phyloP scores from a whole-genome alignment of 2,113 vertebrate species.

The Phalacrocorax carbo region DNA sequence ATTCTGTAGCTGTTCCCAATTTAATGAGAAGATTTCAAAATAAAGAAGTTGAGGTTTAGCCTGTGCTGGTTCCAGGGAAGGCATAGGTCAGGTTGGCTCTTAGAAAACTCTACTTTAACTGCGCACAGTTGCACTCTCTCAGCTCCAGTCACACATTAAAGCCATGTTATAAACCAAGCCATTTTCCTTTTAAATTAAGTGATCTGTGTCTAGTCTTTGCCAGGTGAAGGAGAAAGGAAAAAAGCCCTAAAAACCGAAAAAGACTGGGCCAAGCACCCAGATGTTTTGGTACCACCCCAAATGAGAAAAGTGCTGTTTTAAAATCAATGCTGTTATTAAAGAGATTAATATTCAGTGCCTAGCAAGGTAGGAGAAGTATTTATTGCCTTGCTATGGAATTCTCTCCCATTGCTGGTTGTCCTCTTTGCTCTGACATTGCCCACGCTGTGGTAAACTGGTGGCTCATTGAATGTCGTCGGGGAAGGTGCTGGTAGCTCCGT shows the following conservation, averaged over 20 bases:
- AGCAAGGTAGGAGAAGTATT: neutral
- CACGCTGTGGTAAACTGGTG: fast-evolving
- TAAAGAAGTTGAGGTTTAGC: neutral
- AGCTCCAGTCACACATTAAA: neutral
- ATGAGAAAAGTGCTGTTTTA: neutral
- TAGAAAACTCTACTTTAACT: neutral
- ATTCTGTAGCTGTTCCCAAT: neutral
- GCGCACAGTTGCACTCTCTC: no score
- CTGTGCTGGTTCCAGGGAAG: neutral
- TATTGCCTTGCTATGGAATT: neutral
- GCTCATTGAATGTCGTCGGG: fast-evolving
- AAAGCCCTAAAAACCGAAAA: neutral
- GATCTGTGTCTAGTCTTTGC: neutral
- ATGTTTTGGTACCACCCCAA: neutral
- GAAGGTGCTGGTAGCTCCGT: neutral
- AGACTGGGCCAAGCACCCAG: neutral
- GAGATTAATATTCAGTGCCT: neutral
- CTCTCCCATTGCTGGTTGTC: neutral
- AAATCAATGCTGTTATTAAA: neutral
- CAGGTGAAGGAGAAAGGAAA: neutral
- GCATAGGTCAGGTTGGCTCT: neutral
- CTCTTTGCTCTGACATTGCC: fast-evolving
- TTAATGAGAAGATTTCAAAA: neutral
- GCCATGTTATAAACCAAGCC: neutral
- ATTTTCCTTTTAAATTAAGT: neutral